Conservation (phyloP, 1,140 invertebrate species). For the Xylocopa sonorina region DNA sequence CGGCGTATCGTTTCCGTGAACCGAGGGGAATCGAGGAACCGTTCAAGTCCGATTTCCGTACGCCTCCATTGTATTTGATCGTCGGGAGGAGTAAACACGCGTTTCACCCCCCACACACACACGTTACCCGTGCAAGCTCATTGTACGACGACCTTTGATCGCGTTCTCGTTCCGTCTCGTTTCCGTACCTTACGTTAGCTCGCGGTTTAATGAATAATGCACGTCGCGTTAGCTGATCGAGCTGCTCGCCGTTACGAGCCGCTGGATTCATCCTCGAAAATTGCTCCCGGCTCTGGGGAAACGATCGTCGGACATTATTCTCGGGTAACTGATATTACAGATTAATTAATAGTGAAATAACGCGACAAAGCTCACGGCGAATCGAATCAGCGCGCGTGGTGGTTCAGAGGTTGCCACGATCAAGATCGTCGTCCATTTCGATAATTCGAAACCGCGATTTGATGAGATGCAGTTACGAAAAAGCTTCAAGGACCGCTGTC, state of each 20-base stretch:
- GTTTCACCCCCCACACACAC: constrained; percentile 1
- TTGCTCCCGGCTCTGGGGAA: background rate
- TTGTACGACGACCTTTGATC: constrained; percentile 50
- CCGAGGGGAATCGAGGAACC: background rate
- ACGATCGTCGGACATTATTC: background rate
- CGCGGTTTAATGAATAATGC: constrained; percentile 37
- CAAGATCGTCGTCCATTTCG: too few relatives aligned
- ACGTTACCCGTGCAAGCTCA: background rate
- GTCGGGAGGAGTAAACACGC: background rate
- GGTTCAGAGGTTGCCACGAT: too few relatives aligned
- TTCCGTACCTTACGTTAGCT: background rate
- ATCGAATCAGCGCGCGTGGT: too few relatives aligned
- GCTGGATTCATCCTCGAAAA: background rate
- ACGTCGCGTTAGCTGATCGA: constrained; percentile 18
- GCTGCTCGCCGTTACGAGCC: background rate
- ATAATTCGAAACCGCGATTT: background rate
- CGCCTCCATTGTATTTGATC: background rate
- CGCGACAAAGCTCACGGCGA: too few relatives aligned
- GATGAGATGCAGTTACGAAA: background rate
- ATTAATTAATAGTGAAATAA: background rate
- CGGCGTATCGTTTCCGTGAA: background rate
- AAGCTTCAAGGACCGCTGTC: background rate
- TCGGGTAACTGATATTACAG: too few relatives aligned
- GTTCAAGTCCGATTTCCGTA: too few relatives aligned
- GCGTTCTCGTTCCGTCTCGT: background rate